Conservation (phyloP, 2,113 vertebrate genomes). For the Catagonus wagneri region DNA sequence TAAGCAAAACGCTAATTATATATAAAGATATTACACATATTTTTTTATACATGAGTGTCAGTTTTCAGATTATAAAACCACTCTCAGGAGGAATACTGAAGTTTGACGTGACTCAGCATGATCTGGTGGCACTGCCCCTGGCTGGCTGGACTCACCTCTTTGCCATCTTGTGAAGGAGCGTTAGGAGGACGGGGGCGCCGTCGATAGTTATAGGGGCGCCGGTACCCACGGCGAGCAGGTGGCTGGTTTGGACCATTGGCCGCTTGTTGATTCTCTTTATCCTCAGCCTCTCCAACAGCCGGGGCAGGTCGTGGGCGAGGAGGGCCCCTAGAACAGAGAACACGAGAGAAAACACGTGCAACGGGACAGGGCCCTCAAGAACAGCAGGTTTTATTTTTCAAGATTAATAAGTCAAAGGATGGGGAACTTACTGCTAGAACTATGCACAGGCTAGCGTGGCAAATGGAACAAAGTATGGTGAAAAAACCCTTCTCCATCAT, state of each 20-base stretch:
- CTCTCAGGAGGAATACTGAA: neutral
- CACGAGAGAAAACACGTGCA: neutral
- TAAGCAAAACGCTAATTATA: neutral
- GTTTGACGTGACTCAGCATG: too few species aligned
- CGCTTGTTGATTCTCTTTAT: conserved; percentile 89
- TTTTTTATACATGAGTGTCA: too few species aligned
- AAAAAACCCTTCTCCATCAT: neutral
- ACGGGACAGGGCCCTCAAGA: rapidly evolving
- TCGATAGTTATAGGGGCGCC: conserved; percentile 89
- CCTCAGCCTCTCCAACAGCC: conserved; percentile 84
- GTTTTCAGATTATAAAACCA: neutral
- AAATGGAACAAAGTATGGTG: neutral
- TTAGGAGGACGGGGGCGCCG: conserved; percentile 86
- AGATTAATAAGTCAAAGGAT: neutral
- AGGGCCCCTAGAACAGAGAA: conserved; percentile 80
- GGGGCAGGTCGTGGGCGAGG: conserved; percentile 84
- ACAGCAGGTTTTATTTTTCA: neutral
- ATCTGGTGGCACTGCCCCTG: neutral
- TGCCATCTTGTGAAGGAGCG: conserved; percentile 86
- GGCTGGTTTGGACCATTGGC: conserved; percentile 83
- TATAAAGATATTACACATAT: neutral
- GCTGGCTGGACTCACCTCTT: conserved; percentile 79
- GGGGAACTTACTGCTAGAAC: neutral
- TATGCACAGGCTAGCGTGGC: neutral
- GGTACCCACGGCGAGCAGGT: conserved; percentile 86